Evolutionary conservation across 2,888 invertebrate species (phyloP).

Genomic region (Drosophila koepferae): DNA sequence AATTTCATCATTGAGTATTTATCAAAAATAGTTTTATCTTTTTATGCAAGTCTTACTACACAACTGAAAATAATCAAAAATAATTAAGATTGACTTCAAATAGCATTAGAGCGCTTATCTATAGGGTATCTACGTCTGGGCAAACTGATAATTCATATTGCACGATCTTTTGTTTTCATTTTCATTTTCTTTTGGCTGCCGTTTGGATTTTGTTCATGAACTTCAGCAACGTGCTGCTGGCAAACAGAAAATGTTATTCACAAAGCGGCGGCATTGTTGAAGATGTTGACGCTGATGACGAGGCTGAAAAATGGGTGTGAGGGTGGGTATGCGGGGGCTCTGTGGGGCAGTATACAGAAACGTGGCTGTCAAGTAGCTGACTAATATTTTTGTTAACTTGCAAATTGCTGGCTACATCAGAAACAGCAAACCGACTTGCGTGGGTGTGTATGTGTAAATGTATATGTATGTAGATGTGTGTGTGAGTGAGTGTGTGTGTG

Average conservation of each 20-base stretch:
- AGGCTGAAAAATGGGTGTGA: not conserved
- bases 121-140: constrained; percentile 34
- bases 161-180: constrained; percentile 24
- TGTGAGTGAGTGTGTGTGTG: not conserved
- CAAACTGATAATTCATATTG: constrained; percentile 3
- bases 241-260: constrained; percentile 30
- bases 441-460: not conserved
- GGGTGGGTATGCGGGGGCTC: not conserved
- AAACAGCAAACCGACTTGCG: constrained; percentile 18
- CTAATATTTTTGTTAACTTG: constrained; percentile 66
- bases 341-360: not conserved
- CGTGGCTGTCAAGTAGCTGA: constrained; percentile 61
- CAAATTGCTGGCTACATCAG: constrained; percentile 50
- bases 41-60: not conserved
- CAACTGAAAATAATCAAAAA: not conserved
- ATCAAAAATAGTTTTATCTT: not conserved
- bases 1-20: not conserved
- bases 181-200: constrained; percentile 11
- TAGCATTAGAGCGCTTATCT: not conserved
- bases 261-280: constrained; percentile 53
- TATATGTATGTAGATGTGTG: not conserved
- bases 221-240: constrained; percentile 53
- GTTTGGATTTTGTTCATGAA: constrained; percentile 65
- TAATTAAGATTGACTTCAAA: not conserved
- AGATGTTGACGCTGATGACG: constrained; percentile 36